phyloP scores from a whole-genome alignment of 2,888 invertebrate genomes.

The Heliconius aoede region DNA sequence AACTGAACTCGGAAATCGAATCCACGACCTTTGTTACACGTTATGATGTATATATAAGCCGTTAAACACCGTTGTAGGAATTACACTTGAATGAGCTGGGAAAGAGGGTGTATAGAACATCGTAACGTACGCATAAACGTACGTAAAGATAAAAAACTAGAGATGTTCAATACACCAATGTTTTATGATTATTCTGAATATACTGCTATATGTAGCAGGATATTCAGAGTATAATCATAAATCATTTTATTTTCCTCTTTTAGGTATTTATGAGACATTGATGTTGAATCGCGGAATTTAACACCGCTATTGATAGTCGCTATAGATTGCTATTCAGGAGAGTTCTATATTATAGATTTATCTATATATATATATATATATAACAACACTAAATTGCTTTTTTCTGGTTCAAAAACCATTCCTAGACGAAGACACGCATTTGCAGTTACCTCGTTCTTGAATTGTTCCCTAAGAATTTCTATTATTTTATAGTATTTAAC shows the following conservation, averaged over 20 bases:
- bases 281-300: no score
- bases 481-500: constrained; percentile 17
- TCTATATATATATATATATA: no score
- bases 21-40: constrained; percentile 15
- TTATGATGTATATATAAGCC: neutral
- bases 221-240: no score
- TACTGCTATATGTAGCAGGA: neutral
- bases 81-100: constrained; percentile 18
- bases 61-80: constrained; percentile 22
- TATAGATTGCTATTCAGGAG: no score
- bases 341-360: no score
- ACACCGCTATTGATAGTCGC: no score
- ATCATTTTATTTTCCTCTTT: no score
- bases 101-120: neutral
- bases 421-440: neutral
- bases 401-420: neutral
- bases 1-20: constrained; percentile 7
- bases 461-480: constrained; percentile 15
- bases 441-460: neutral
- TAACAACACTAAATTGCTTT: neutral
- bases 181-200: no score
- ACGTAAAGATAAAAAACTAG: no score
- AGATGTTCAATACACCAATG: no score
- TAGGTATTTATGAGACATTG: no score
- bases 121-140: no score